Conservation (phyloP, 2,113 vertebrate genomes). For the Todiramphus saurophagus region DNA sequence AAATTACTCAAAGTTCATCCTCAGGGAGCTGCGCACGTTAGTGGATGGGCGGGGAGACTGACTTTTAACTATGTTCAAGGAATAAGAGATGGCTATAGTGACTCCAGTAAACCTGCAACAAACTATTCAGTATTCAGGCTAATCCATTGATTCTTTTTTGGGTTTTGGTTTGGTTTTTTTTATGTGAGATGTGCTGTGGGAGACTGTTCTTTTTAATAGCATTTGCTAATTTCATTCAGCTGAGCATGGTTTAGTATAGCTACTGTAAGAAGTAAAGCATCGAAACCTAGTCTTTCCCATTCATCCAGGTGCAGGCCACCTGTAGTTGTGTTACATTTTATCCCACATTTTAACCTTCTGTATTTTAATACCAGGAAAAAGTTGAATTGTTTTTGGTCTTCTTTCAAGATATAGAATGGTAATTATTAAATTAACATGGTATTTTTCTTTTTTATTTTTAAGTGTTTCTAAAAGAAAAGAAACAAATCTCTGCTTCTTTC, state of each 20-base stretch:
- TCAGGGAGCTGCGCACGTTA: neutral
- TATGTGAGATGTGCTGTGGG: neutral
- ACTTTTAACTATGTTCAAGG: neutral
- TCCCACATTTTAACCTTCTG: neutral
- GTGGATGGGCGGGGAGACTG: neutral
- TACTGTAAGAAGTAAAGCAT: conserved; percentile 59
- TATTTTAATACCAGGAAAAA: neutral
- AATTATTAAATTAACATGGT: neutral
- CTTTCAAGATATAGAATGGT: neutral
- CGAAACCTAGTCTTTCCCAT: conserved; percentile 20
- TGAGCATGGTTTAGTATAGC: conserved; percentile 40
- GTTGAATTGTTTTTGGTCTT: neutral
- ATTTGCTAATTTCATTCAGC: conserved; percentile 25
- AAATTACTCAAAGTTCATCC: neutral
- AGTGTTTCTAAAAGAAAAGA: neutral
- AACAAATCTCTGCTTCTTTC: neutral
- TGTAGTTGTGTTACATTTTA: conserved; percentile 22
- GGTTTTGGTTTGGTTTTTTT: neutral
- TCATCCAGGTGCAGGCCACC: conserved; percentile 72
- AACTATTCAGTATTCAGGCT: neutral
- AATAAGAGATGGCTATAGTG: neutral
- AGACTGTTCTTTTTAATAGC: conserved; percentile 36
- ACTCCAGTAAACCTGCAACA: neutral
- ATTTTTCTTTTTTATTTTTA: neutral
- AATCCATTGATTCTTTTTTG: neutral